Base-by-base conservation (phyloP, 2,888 invertebrate genomes). In the Abrostola triplasia region DNA sequence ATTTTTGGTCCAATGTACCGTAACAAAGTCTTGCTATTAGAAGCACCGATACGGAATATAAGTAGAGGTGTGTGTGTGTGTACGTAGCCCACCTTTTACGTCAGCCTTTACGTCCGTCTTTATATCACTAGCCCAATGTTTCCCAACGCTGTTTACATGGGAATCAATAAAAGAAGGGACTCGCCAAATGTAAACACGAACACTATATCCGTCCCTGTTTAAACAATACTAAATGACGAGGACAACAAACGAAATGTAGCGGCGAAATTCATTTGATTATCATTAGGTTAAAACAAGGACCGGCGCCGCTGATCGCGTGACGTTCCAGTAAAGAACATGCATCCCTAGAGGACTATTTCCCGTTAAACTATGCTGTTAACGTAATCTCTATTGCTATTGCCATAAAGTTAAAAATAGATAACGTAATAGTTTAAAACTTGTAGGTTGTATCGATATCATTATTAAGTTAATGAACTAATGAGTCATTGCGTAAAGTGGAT, bases 381-480 rank as follows among this genome's bases (percentile, higher is more conserved):
- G 50, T 60, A 36, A 47, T 47, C 73, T 67, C 78, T 87, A 84
- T 73, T 40, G 0, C 0, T 1, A 11, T 52, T 2, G 9, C 0
- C 4, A 60, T 87, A 89, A 77, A 73, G 87, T 79, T 73, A 38
- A 80, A 70, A 77, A 70, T 84, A 7, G 36, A 36, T 55, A 53
- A 41, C 9, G 41, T 13, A 48, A 48, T 44, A 52, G 37, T 35
- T 12, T 53, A 52, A 56, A 35, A 41, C 38, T 44, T 59, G 77
- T 72, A 80, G 71, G 77, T 80, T 74, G 77, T 81, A 79, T 83
- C 79, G 80, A 84, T 85, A 86, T 88, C 85, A 88, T 90, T 91
- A 91, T 89, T 88, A 90, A 87, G 83, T 85, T 88, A 91, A 91
- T 93, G 92, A 87, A 83, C 85, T 88, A 91, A 91, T 93, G 92